These are phyloP conservation scores for Origma solitaria DNA, from an alignment of 2,113 vertebrate genomes.

Conservation along the genomic window DNA sequence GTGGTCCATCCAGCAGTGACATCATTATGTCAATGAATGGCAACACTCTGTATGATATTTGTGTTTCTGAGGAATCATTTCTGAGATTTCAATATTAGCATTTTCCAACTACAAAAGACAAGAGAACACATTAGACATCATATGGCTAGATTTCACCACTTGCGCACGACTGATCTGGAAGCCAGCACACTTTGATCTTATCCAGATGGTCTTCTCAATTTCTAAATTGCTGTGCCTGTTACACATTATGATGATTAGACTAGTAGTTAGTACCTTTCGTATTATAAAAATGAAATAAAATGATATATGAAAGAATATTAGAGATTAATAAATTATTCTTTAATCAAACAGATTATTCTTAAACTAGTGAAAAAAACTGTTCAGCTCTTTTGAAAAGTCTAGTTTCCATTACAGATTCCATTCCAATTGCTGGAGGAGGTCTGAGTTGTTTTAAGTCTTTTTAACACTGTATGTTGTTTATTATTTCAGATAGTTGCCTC, in stretches of 20 bases:
- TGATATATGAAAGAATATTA: background rate
- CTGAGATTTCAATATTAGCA: background rate
- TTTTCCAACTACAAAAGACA: background rate
- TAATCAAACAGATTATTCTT: background rate
- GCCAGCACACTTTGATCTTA: background rate
- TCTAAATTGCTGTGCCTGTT: background rate
- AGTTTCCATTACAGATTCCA: background rate
- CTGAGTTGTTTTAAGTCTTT: background rate
- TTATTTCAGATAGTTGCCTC: background rate
- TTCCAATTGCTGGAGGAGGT: background rate
- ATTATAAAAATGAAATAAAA: background rate
- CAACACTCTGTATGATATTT: background rate
- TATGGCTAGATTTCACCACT: background rate
- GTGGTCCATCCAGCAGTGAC: background rate
- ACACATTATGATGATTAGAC: background rate
- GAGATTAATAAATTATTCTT: background rate
- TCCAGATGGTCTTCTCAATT: slow-evolving; percentile 11
- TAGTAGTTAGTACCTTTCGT: background rate
- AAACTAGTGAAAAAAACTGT: background rate
- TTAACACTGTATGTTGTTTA: background rate
- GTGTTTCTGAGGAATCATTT: background rate
- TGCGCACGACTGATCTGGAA: background rate
- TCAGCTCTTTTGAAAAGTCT: background rate
- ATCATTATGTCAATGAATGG: background rate
- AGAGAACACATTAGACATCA: background rate